Conservation (phyloP, 2,888 invertebrate species). For the Alviniconcha strummeri region DNA sequence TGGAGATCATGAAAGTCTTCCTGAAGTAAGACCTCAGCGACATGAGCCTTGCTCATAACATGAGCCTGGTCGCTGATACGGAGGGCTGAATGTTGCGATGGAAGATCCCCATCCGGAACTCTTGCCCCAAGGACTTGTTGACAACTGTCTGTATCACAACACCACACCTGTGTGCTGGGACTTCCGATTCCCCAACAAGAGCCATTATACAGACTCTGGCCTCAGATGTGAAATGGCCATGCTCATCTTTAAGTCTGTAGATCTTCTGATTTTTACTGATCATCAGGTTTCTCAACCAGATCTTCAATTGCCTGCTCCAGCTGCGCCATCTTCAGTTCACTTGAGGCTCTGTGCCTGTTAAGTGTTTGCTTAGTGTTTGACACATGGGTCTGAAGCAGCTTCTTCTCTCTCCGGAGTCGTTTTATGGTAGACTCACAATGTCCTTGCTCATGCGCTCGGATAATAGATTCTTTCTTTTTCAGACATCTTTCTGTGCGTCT, state of each 20-base stretch:
- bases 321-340: neutral
- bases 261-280: neutral
- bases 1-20: no score
- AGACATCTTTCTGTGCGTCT: no score
- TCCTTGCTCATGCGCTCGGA: no score
- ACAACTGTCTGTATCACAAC: neutral
- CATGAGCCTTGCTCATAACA: constrained; percentile 9
- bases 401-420: no score
- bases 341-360: neutral
- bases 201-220: neutral
- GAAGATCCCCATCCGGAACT: neutral
- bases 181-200: neutral
- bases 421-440: no score
- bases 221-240: neutral
- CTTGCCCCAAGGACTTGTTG: neutral
- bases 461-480: no score
- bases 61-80: neutral
- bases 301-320: neutral
- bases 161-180: constrained; percentile 11
- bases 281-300: neutral
- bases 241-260: constrained; percentile 3
- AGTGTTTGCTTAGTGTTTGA: neutral
- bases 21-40: neutral
- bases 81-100: neutral
- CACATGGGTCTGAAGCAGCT: neutral